phyloP scores from a whole-genome alignment of 2,113 vertebrate species.

The Poicephalus meyeri region DNA sequence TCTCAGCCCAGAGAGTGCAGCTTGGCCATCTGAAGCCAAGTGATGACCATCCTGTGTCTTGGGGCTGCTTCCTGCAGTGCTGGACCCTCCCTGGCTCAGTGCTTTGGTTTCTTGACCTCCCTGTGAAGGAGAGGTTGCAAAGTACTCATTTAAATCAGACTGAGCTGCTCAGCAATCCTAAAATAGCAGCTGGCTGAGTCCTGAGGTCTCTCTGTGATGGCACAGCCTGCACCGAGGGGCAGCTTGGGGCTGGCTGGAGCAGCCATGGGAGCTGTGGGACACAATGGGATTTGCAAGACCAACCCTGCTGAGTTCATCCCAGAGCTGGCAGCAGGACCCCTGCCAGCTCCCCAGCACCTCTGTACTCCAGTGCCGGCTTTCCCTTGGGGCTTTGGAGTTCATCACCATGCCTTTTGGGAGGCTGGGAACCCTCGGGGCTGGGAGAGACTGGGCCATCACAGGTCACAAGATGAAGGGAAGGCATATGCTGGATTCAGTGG shows the following conservation, averaged over 20 bases:
- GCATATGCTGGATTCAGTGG: accelerated
- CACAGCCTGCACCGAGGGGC: accelerated
- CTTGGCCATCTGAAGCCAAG: background rate
- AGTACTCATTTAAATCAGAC: background rate
- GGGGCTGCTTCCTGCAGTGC: background rate
- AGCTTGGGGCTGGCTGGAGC: background rate
- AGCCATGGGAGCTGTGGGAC: background rate
- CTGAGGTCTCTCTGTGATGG: background rate
- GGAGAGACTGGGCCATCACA: accelerated
- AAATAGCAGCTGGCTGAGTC: background rate
- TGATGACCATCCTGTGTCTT: background rate
- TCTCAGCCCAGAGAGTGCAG: background rate
- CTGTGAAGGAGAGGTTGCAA: background rate
- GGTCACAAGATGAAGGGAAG: background rate
- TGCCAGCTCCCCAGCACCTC: background rate
- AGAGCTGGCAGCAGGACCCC: background rate
- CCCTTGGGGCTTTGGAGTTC: background rate
- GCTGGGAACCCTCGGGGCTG: background rate
- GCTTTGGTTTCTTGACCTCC: background rate
- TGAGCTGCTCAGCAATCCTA: background rate
- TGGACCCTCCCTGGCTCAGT: background rate
- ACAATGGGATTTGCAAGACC: background rate
- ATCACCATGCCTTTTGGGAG: accelerated
- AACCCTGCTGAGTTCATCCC: background rate
- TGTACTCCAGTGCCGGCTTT: background rate